These are phyloP conservation scores for Vulpes vulpes DNA, from an alignment of 2,113 vertebrate genomes.

Conservation along the genomic window DNA sequence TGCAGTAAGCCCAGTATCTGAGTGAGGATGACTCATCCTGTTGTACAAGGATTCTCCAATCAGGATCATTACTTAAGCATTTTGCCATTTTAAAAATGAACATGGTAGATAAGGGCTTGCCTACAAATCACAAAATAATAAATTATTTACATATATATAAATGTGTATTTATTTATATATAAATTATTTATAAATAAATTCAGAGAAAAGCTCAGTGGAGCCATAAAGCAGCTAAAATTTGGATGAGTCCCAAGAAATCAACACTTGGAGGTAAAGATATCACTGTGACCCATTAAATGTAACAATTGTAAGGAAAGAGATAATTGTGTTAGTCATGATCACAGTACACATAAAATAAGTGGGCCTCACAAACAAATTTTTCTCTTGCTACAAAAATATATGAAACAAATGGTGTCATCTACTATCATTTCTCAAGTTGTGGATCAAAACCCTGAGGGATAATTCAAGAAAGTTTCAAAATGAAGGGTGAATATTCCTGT, in stretches of 20 bases:
- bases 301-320: background rate
- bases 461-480: background rate
- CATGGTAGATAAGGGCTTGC: constrained; percentile 40
- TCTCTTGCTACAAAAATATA: background rate
- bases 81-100: constrained; percentile 43
- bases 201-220: constrained; percentile 19
- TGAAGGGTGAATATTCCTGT: background rate
- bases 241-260: background rate
- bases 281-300: background rate
- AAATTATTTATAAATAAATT: background rate
- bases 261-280: background rate
- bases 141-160: no score
- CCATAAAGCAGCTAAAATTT: background rate
- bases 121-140: background rate
- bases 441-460: background rate
- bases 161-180: no score
- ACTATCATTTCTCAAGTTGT: background rate
- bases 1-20: constrained; percentile 62
- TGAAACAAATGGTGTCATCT: background rate
- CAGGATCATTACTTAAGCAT: background rate
- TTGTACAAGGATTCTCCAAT: background rate
- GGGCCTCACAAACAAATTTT: background rate
- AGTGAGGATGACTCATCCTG: constrained; percentile 50
- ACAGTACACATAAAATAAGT: background rate
- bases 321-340: background rate